phyloP scores from a whole-genome alignment of 2,888 invertebrate genomes.

The Xestia sexstrigata region DNA sequence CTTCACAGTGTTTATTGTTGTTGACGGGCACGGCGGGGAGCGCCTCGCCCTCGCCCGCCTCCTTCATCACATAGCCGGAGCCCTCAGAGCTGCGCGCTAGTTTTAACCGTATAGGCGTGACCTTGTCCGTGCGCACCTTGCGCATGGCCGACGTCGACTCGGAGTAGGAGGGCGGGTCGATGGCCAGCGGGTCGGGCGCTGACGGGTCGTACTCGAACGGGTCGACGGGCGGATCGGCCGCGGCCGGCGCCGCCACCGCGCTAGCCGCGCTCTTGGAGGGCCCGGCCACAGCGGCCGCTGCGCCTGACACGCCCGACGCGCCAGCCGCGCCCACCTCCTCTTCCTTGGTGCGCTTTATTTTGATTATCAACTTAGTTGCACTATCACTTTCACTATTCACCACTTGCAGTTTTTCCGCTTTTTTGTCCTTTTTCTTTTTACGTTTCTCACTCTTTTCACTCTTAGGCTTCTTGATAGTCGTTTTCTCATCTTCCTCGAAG shows the following conservation, averaged over 20 bases:
- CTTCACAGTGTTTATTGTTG: slow-evolving; percentile 95
- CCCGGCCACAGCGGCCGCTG: slow-evolving; percentile 3
- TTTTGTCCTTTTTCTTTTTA: slow-evolving; percentile 90
- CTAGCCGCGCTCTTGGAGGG: slow-evolving; percentile 9
- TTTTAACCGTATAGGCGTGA: slow-evolving; percentile 96
- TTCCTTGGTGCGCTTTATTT: slow-evolving; percentile 91
- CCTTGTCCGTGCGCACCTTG: slow-evolving; percentile 92
- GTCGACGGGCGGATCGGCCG: slow-evolving; percentile 81
- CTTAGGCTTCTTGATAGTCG: slow-evolving; percentile 85
- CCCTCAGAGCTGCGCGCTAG: slow-evolving; percentile 95
- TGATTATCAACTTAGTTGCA: slow-evolving; percentile 94
- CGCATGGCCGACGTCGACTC: slow-evolving; percentile 85
- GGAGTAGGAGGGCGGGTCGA: slow-evolving; percentile 83
- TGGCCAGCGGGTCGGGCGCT: slow-evolving; percentile 84
- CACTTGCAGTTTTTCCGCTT: slow-evolving; percentile 89
- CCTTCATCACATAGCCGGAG: slow-evolving; percentile 92
- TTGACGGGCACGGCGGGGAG: slow-evolving; percentile 84
- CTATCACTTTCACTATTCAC: slow-evolving; percentile 89
- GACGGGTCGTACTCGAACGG: slow-evolving; percentile 87
- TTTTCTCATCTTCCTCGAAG: slow-evolving; percentile 93
- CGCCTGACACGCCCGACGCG: slow-evolving; percentile 74
- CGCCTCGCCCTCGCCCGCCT: slow-evolving; percentile 75
- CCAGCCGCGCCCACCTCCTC: slow-evolving; percentile 26
- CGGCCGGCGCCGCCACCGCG: slow-evolving; percentile 54
- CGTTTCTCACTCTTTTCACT: slow-evolving; percentile 81